Percentiles rank a stretch among this genome's conserved stretches.
Evolutionary conservation across 2,888 invertebrate species (phyloP).

Genomic region (Caenorhabditis sp.): DNA sequence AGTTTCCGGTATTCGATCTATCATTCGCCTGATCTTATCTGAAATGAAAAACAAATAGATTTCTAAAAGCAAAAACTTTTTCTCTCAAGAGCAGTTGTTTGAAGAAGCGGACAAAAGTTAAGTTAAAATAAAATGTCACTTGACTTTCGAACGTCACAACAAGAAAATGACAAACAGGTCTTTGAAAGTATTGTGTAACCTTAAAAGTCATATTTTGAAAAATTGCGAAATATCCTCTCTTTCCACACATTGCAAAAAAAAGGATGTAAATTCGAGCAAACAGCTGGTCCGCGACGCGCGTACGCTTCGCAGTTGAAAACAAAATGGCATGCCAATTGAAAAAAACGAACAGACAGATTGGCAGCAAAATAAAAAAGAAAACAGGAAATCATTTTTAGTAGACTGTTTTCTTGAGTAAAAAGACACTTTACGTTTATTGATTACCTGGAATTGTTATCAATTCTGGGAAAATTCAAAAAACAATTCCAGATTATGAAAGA

Average conservation of each 20-base stretch:
- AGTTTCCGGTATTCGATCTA: slow-evolving; percentile 32
- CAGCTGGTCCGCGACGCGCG: slow-evolving; percentile 6
- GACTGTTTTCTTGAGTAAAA: background rate
- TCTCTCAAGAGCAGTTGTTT: background rate
- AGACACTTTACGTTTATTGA: no score
- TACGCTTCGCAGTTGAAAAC: background rate
- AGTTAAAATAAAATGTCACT: background rate
- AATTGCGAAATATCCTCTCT: background rate
- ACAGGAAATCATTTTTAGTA: background rate
- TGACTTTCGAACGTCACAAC: background rate
- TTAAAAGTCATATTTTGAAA: background rate
- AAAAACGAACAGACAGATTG: background rate
- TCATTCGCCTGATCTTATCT: slow-evolving; percentile 21
- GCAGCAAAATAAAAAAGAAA: background rate
- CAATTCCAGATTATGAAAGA: no score
- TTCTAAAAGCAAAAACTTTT: background rate
- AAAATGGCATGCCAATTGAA: background rate
- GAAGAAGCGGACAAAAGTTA: background rate
- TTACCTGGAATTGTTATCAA: no score
- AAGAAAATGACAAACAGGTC: background rate
- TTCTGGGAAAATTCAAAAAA: no score
- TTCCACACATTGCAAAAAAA: background rate
- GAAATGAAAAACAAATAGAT: background rate
- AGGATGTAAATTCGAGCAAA: background rate
- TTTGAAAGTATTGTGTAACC: background rate